phyloP scores from a whole-genome alignment of 2,113 vertebrate genomes.

The Anguilla japonica region DNA sequence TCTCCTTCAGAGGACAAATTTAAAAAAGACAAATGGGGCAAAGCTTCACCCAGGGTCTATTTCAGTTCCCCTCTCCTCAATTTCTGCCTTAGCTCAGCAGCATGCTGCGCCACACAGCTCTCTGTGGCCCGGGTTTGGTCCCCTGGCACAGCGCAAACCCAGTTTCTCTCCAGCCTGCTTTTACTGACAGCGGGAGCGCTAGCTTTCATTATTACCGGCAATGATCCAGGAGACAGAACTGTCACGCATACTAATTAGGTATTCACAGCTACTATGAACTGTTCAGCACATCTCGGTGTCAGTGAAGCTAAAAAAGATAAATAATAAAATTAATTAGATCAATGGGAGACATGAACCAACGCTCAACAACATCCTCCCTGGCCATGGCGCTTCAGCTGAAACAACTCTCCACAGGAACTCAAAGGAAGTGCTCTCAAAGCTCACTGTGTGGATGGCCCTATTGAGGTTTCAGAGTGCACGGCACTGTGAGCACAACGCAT shows the following conservation, averaged over 20 bases:
- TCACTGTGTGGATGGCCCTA: too few relatives aligned
- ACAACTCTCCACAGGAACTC: not conserved
- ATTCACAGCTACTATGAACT: not conserved
- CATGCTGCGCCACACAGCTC: constrained; percentile 25
- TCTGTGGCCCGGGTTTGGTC: constrained; percentile 26
- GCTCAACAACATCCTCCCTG: not conserved
- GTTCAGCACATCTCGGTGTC: not conserved
- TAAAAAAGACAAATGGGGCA: not conserved
- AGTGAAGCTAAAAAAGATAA: not conserved
- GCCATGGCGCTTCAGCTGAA: not conserved
- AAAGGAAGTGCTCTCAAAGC: too few relatives aligned
- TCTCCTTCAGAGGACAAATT: not conserved
- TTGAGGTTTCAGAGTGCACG: not conserved
- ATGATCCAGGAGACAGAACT: not conserved
- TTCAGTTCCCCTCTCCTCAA: not conserved
- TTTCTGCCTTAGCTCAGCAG: constrained; percentile 15
- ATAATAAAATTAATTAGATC: not conserved
- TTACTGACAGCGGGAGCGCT: constrained; percentile 31
- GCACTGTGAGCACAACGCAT: not conserved
- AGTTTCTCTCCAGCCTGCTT: constrained; percentile 42
- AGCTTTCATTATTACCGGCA: not conserved
- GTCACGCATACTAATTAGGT: not conserved
- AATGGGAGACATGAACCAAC: not conserved
- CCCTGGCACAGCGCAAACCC: constrained; percentile 39
- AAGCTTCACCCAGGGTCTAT: not conserved